Percentiles rank a stretch among this genome's conserved stretches.
Conservation (phyloP, 2,888 invertebrate genomes). For the Cephus rjabovi region DNA sequence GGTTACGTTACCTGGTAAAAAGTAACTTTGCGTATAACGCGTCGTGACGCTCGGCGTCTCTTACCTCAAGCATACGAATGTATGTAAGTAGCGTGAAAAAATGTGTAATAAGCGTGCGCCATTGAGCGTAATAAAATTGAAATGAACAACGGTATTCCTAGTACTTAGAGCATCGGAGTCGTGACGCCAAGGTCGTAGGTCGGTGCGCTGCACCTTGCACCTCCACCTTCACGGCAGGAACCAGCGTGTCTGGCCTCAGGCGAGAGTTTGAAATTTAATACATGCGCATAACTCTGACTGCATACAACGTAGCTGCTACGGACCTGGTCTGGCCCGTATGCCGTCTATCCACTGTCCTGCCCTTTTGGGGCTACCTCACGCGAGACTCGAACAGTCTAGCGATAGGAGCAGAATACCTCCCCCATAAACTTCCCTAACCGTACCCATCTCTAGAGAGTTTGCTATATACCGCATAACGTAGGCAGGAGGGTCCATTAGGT, state of each 20-base stretch:
- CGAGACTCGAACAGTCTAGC: background rate
- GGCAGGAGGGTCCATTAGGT: background rate
- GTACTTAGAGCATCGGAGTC: conserved; percentile 36
- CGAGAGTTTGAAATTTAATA: conserved; percentile 59
- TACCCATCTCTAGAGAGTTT: background rate
- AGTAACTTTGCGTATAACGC: no score
- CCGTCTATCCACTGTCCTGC: conserved; percentile 11
- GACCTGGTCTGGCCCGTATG: background rate
- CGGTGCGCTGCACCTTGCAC: conserved; percentile 59
- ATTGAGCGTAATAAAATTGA: conserved; percentile 15
- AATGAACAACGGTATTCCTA: conserved; percentile 18
- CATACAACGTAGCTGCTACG: background rate
- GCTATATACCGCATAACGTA: background rate
- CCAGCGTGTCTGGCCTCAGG: conserved; percentile 51
- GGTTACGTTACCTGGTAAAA: no score
- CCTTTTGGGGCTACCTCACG: conserved; percentile 11
- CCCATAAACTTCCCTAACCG: background rate
- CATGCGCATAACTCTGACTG: conserved; percentile 45
- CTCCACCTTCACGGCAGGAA: conserved; percentile 48
- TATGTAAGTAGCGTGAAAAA: conserved; percentile 4
- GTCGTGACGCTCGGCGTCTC: background rate
- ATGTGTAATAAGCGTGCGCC: conserved; percentile 13
- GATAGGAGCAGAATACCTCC: background rate
- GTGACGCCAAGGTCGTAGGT: conserved; percentile 62
- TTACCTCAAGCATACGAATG: background rate